phyloP scores from a whole-genome alignment of 2,113 vertebrate genomes.

The Clupea harengus region DNA sequence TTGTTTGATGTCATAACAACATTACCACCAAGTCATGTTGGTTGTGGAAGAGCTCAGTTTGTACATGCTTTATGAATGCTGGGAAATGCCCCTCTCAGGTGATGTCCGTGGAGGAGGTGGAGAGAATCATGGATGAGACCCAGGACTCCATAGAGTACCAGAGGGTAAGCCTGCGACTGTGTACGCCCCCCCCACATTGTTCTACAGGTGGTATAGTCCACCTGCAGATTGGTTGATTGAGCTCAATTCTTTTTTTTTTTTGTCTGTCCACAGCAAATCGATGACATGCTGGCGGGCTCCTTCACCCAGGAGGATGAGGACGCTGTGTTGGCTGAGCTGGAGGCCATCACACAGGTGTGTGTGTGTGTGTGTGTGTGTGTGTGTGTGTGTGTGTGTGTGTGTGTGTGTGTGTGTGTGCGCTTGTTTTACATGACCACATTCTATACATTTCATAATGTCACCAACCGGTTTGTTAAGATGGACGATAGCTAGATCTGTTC shows the following conservation, averaged over 20 bases:
- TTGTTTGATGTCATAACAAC: no score
- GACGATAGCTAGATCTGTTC: neutral
- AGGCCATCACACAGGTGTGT: constrained; percentile 86
- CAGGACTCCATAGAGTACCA: constrained; percentile 94
- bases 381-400: neutral
- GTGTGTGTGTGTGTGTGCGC: no score
- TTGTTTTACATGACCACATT: neutral
- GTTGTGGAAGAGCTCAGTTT: neutral
- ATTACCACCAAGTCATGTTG: neutral
- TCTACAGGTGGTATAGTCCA: neutral
- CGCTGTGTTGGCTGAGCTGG: constrained; percentile 86
- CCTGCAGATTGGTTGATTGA: neutral
- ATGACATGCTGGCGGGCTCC: constrained; percentile 85
- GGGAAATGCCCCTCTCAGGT: constrained; percentile 63
- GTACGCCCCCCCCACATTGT: neutral
- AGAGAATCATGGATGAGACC: constrained; percentile 92
- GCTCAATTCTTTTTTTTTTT: constrained; percentile 16
- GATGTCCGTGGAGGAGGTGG: constrained; percentile 96
- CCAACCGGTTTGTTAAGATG: neutral
- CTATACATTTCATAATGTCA: neutral
- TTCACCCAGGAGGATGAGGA: constrained; percentile 89
- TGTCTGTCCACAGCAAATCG: constrained; percentile 82
- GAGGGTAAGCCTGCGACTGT: constrained; percentile 66
- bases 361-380: neutral
- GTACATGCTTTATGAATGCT: neutral